These are phyloP conservation scores for Hippopotamus amphibius DNA, from an alignment of 2,113 vertebrate species.

Conservation along the genomic window DNA sequence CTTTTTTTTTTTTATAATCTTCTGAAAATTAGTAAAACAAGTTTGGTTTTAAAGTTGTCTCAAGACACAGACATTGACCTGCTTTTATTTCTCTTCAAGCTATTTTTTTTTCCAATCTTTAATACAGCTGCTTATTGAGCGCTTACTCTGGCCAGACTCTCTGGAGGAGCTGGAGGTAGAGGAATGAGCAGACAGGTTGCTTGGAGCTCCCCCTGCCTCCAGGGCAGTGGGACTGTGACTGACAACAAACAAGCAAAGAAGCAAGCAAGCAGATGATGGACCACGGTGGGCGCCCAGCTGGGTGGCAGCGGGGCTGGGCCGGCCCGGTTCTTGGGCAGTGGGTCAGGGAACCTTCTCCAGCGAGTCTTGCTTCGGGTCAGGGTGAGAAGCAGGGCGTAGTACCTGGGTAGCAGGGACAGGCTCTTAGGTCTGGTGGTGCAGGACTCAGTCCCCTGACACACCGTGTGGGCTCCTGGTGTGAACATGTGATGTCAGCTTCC, in stretches of 20 bases:
- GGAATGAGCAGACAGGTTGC: neutral
- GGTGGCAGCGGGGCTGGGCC: neutral
- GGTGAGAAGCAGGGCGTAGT: neutral
- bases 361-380: neutral
- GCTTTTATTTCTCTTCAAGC: neutral
- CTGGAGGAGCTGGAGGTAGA: neutral
- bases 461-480: rapidly evolving
- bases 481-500: neutral
- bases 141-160: neutral
- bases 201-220: neutral
- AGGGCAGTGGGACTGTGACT: neutral
- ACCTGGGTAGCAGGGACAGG: neutral
- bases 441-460: neutral
- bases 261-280: no score
- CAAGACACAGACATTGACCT: neutral
- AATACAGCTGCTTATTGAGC: neutral
- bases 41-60: neutral
- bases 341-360: no score
- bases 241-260: no score
- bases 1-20: neutral
- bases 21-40: neutral
- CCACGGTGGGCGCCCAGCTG: rapidly evolving
- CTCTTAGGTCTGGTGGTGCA: rapidly evolving
- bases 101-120: neutral
- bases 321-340: no score